A percentile compares a stretch with the other conserved stretches of the same genome.
These are phyloP conservation scores for Agrilus cyanescens DNA, from an alignment of 2,888 invertebrate genomes.

Conservation along the genomic window DNA sequence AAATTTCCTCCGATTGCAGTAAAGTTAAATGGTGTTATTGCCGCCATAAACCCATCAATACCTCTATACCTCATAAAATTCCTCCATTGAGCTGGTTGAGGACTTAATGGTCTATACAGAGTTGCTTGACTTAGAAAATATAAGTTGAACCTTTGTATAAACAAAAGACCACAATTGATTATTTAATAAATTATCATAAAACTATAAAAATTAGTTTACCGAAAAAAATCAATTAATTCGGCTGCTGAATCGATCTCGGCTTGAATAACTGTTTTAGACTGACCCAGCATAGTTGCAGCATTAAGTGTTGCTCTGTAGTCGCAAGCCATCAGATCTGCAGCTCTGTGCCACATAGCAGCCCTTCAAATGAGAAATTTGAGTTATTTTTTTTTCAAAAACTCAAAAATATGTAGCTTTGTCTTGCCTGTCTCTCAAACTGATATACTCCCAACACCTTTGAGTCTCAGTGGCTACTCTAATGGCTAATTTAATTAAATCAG, in stretches of 20 bases:
- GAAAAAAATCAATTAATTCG: constrained; percentile 92
- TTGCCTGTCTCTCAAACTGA: constrained; percentile 57
- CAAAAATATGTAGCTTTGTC: background rate
- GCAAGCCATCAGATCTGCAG: constrained; percentile 82
- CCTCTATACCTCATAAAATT: too few species aligned
- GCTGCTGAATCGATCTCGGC: constrained; percentile 96
- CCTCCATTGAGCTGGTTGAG: too few species aligned
- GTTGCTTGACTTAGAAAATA: too few species aligned
- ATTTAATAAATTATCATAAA: background rate
- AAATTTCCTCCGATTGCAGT: constrained; percentile 94
- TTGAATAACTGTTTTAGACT: constrained; percentile 86
- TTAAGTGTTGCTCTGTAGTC: constrained; percentile 81
- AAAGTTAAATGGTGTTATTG: constrained; percentile 91
- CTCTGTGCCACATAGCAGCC: constrained; percentile 70
- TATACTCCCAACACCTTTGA: constrained; percentile 80
- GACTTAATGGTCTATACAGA: too few species aligned
- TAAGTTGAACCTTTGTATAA: background rate
- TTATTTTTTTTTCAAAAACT: too few species aligned
- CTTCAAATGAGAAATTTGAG: constrained; percentile 39
- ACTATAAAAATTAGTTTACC: constrained; percentile 38
- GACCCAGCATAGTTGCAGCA: constrained; percentile 95
- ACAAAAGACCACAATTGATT: background rate
- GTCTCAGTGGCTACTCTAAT: constrained; percentile 69
- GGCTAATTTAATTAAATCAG: constrained; percentile 71
- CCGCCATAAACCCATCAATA: constrained; percentile 70